Evolutionary conservation across 2,797 vertebrate genomes (phyloP), one percentile per base, ranked within the genome.

Genomic region (Bradypodion pumilum): DNA sequence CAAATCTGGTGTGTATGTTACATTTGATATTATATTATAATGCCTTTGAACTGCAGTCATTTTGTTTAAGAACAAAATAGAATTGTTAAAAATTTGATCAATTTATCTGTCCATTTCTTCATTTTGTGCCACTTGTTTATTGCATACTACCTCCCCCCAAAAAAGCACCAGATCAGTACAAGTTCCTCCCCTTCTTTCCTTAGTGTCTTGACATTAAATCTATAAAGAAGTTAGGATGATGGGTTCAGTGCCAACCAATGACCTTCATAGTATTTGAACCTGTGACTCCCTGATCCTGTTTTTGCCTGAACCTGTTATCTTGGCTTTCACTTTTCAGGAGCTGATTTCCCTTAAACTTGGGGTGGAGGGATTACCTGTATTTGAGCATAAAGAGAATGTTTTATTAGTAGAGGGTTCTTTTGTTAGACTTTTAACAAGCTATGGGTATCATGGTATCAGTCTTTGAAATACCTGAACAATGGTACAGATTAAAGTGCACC

Each of bases 1-100:
- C 98, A 98, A 96, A 96, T 99, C 65, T 95, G 97, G 98, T 99
- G 92, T 37, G 95, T 84, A 70, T 76, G n/a, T 19, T 76, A 32
- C 63, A 76, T 59, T 25, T n/a, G 6, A 52, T 35, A 9, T 25
- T 32, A 5, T 70, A 2, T 66, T 13, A 1, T 21, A 12, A 29
- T 12, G 35, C n/a, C 21, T 49, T 66, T n/a, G 23, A 23, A 35
- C 4, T 69, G 40, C 35, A 69, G 3, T 80, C 7, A 37, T 59
- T 70, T 40, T 21, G 23, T 40, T 40, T 40, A 70, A 52, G 40
- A 40, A 27, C 32, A 56, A 37, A 56, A 9, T 40, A 23, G 40
- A 72, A 44, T n/a, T 65, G 27, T 46, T 32, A 15, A 32, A 56
- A 25, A 62, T 23, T 5, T 25, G 7, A 13, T 15, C 37, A 60